These are phyloP conservation scores for Hypselothyrea guttata DNA, from an alignment of 2,888 invertebrate species.

Conservation along the genomic window DNA sequence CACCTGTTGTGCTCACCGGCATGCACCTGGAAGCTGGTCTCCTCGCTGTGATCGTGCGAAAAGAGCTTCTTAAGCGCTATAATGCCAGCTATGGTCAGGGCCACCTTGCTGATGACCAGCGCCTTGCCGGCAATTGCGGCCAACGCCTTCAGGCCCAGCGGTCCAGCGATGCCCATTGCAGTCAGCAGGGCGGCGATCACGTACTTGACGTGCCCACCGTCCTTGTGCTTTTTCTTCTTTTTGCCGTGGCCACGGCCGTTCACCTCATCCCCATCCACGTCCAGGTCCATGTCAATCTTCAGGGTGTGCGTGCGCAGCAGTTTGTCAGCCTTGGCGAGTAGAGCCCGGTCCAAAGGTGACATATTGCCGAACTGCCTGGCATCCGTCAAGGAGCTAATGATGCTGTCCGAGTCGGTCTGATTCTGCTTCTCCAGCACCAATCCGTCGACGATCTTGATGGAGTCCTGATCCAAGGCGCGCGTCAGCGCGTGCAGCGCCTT, in stretches of 20 bases:
- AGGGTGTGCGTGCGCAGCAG: conserved; percentile 86
- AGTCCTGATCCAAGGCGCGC: conserved; percentile 85
- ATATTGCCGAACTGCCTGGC: conserved; percentile 84
- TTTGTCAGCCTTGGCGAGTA: conserved; percentile 83
- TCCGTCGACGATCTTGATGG: conserved; percentile 85
- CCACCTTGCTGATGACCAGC: conserved; percentile 88
- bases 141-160: conserved; percentile 87
- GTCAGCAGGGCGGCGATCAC: conserved; percentile 85
- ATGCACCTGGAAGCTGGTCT: conserved; percentile 87
- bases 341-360: conserved; percentile 84
- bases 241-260: conserved; percentile 72
- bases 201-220: conserved; percentile 82
- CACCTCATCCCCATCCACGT: neutral
- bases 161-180: conserved; percentile 87
- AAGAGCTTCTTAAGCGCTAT: conserved; percentile 89
- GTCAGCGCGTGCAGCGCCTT: conserved; percentile 85
- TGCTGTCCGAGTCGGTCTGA: conserved; percentile 82
- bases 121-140: conserved; percentile 89
- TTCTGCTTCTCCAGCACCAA: conserved; percentile 85
- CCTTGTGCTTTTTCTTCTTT: conserved; percentile 83
- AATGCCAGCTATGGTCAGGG: conserved; percentile 88
- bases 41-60: conserved; percentile 86
- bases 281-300: conserved; percentile 84
- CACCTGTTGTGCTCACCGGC: conserved; percentile 86
- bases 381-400: conserved; percentile 83